Percentiles rank a stretch among this genome's conserved stretches.
Evolutionary conservation across 2,113 vertebrate species (phyloP).

Genomic region (Apteryx owenii): DNA sequence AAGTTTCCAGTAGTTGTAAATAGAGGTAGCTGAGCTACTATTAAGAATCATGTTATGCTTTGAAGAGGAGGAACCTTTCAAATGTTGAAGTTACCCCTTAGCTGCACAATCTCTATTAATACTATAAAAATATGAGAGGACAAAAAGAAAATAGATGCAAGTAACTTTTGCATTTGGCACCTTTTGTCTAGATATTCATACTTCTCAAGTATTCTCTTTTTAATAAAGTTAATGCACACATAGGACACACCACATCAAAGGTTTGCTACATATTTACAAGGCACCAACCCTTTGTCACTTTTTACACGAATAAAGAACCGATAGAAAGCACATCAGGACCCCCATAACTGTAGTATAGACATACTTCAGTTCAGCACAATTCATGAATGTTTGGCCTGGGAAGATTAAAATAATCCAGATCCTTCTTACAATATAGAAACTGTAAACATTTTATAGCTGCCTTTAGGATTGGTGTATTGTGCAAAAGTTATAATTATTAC

Average conservation of each 20-base stretch:
- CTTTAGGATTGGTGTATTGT: conserved; percentile 92
- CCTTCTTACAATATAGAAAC: conserved; percentile 82
- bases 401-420: conserved; percentile 83
- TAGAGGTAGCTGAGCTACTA: conserved; percentile 81
- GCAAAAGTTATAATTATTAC: conserved; percentile 91
- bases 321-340: conserved; percentile 76
- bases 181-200: conserved; percentile 81
- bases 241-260: conserved; percentile 80
- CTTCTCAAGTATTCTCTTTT: conserved; percentile 82
- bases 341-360: conserved; percentile 75
- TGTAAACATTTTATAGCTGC: conserved; percentile 96
- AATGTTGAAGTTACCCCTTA: conserved; percentile 73
- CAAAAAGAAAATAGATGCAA: conserved; percentile 80
- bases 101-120: conserved; percentile 77
- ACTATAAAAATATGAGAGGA: conserved; percentile 77
- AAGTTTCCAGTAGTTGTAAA: conserved; percentile 80
- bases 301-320: conserved; percentile 76
- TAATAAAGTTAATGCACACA: conserved; percentile 85
- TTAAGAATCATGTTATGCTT: conserved; percentile 70
- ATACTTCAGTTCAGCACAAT: conserved; percentile 81
- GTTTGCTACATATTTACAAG: conserved; percentile 87
- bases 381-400: conserved; percentile 80
- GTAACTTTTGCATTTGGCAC: conserved; percentile 84
- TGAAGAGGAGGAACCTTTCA: conserved; percentile 76
- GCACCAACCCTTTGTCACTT: conserved; percentile 84